phyloP scores from a whole-genome alignment of 1,140 invertebrate species.

The silkworm (Bombyx mori) region ASM3026992v2 NC_085113.1:2454001-2454500 shows the following conservation, averaged over 20 bases:
- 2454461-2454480: slow-evolving; percentile 44
- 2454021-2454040: too few relatives aligned
- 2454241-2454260: slow-evolving; percentile 5
- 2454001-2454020: too few relatives aligned
- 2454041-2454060: too few relatives aligned
- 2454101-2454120: too few relatives aligned
- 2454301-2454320: slow-evolving; percentile 19
- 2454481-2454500: slow-evolving; percentile 13
- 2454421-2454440: slow-evolving; percentile 60
- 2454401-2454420: slow-evolving; percentile 63
- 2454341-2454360: neutral
- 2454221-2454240: slow-evolving; percentile 12
- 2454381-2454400: slow-evolving; percentile 62
- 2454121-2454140: too few relatives aligned
- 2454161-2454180: too few relatives aligned
- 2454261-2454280: neutral
- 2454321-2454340: slow-evolving; percentile 13
- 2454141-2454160: too few relatives aligned
- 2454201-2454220: slow-evolving; percentile 6
- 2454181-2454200: too few relatives aligned
- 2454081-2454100: too few relatives aligned
- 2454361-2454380: slow-evolving; percentile 45
- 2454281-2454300: slow-evolving; percentile 24
- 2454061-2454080: too few relatives aligned
- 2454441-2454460: slow-evolving; percentile 52